Evolutionary conservation across 2,888 invertebrate species (phyloP).

Genomic region (Seira ritae): DNA sequence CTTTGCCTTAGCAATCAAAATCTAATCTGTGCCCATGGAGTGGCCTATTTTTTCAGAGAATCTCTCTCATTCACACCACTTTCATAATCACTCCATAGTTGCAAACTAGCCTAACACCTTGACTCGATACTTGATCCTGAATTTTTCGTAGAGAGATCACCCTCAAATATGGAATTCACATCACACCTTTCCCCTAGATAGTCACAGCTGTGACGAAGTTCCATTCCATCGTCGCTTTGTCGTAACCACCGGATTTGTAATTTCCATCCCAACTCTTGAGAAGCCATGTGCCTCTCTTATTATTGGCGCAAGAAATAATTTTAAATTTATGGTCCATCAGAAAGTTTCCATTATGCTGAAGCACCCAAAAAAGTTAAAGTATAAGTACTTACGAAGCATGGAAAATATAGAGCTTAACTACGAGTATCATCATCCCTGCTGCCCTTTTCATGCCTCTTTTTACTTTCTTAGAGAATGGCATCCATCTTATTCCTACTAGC

Average conservation of each 20-base stretch:
- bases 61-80: too few species aligned
- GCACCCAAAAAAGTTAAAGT: background rate
- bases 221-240: background rate
- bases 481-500: background rate
- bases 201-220: background rate
- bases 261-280: background rate
- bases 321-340: conserved; percentile 36
- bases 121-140: too few species aligned
- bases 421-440: background rate
- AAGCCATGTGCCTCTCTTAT: background rate
- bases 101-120: too few species aligned
- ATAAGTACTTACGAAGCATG: too few species aligned
- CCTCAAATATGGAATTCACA: too few species aligned
- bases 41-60: too few species aligned
- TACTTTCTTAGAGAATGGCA: background rate
- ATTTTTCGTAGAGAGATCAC: too few species aligned
- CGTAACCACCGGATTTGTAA: background rate
- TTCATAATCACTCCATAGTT: too few species aligned
- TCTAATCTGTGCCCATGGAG: too few species aligned
- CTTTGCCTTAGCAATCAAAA: too few species aligned
- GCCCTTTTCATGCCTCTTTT: background rate
- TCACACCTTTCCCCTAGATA: background rate
- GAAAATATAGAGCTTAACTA: too few species aligned
- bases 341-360: conserved; percentile 10
- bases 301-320: conserved; percentile 22